A percentile compares a stretch with the other conserved stretches of the same genome.
These are phyloP conservation scores for Liolophura sinensis DNA, from an alignment of 1,140 invertebrate genomes.

Conservation along the genomic window DNA sequence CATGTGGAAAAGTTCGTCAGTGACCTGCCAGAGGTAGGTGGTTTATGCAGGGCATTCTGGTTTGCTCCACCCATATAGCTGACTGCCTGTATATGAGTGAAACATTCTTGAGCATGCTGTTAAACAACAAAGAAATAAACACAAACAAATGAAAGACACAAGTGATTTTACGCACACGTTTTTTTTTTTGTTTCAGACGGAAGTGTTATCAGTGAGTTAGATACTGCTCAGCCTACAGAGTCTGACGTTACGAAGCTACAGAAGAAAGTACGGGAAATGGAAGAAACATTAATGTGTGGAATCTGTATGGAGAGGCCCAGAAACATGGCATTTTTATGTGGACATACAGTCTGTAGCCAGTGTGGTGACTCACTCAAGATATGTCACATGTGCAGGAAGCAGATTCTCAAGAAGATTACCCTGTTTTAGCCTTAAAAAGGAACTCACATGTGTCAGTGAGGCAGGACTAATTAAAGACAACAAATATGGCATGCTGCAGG, in stretches of 20 bases:
- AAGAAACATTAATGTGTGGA: conserved; percentile 78
- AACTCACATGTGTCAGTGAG: background rate
- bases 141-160: no score
- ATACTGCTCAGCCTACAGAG: background rate
- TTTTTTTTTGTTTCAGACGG: conserved; percentile 10
- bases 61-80: no score
- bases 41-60: no score
- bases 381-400: conserved; percentile 91
- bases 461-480: no score
- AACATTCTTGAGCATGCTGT: no score
- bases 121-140: no score
- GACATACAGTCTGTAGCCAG: conserved; percentile 81
- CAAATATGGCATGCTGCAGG: no score
- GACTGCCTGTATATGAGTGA: no score
- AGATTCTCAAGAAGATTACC: conserved; percentile 86
- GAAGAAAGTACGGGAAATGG: conserved; percentile 83
- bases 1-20: no score
- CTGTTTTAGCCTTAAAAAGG: conserved; percentile 55
- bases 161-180: no score
- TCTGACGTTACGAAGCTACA: conserved; percentile 68
- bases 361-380: conserved; percentile 80
- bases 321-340: conserved; percentile 86
- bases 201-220: conserved; percentile 1
- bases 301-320: conserved; percentile 69
- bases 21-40: no score